These are phyloP conservation scores for Plebejus melissa DNA, from an alignment of 2,888 invertebrate species.

Conservation along the genomic window DNA sequence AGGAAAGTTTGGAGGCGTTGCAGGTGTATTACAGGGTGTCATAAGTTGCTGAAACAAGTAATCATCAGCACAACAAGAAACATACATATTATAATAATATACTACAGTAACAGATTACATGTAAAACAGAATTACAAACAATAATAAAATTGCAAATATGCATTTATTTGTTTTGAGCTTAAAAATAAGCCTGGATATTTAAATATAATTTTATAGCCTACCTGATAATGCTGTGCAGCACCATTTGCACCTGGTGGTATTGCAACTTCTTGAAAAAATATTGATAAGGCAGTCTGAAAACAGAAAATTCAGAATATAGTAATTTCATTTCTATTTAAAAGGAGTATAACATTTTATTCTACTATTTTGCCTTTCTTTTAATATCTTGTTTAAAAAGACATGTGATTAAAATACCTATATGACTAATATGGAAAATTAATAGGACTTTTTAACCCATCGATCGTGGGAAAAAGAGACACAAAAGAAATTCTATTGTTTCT, in stretches of 20 bases:
- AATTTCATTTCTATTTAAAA: not conserved
- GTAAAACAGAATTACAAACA: no score
- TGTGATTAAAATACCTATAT: no score
- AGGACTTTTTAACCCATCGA: no score
- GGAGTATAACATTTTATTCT: not conserved
- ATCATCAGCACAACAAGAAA: slow-evolving; percentile 27
- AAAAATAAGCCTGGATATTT: slow-evolving; percentile 26
- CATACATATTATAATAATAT: not conserved
- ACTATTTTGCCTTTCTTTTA: not conserved
- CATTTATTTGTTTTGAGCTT: slow-evolving; percentile 19
- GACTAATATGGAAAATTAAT: no score
- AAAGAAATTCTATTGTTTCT: no score
- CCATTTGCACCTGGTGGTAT: slow-evolving; percentile 87
- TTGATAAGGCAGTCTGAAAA: slow-evolving; percentile 93
- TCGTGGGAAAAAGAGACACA: no score
- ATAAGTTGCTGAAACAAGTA: slow-evolving; percentile 82
- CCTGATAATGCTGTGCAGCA: slow-evolving; percentile 89
- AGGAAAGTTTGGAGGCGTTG: slow-evolving; percentile 96
- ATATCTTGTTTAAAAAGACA: not conserved
- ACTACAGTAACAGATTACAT: not conserved
- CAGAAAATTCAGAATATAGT: slow-evolving; percentile 32
- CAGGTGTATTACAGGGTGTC: slow-evolving; percentile 96
- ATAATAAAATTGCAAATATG: no score
- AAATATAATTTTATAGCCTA: slow-evolving; percentile 48
- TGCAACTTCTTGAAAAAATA: slow-evolving; percentile 96